These are phyloP conservation scores for Zaprionus capensis DNA, from an alignment of 1,140 invertebrate genomes.

Conservation along the genomic window DNA sequence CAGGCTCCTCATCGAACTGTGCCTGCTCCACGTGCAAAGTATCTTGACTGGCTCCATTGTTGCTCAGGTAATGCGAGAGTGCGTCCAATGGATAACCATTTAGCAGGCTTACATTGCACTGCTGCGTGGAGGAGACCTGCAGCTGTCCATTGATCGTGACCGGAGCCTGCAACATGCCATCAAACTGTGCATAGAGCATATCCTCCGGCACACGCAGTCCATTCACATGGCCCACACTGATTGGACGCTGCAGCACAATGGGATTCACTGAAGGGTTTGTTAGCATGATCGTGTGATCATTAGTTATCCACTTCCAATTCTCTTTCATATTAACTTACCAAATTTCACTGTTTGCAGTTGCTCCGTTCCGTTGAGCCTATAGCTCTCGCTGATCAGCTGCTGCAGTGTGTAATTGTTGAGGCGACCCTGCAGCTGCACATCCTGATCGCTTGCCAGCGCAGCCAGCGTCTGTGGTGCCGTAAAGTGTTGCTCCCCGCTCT, in stretches of 20 bases:
- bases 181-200: constrained; percentile 46
- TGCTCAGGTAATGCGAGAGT: constrained; percentile 41
- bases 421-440: constrained; percentile 61
- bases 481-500: constrained; percentile 60
- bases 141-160: constrained; percentile 45
- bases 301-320: not conserved
- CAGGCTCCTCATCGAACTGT: constrained; percentile 33
- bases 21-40: constrained; percentile 65
- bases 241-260: constrained; percentile 57
- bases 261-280: constrained; percentile 63
- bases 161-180: constrained; percentile 24
- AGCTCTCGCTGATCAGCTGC: constrained; percentile 73
- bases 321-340: constrained; percentile 60
- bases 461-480: constrained; percentile 64
- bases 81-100: constrained; percentile 48
- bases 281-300: not conserved
- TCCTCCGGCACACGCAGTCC: constrained; percentile 67
- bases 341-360: constrained; percentile 76
- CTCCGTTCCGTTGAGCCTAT: constrained; percentile 81
- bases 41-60: not conserved
- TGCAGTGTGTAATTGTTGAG: constrained; percentile 82
- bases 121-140: not conserved
- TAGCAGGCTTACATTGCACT: constrained; percentile 49
- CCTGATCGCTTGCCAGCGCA: constrained; percentile 58
- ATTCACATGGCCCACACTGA: constrained; percentile 59